A percentile compares a stretch with the other conserved stretches of the same genome.
phyloP scores from a whole-genome alignment of 2,113 vertebrate species.

The Chaenogobius annularis region DNA sequence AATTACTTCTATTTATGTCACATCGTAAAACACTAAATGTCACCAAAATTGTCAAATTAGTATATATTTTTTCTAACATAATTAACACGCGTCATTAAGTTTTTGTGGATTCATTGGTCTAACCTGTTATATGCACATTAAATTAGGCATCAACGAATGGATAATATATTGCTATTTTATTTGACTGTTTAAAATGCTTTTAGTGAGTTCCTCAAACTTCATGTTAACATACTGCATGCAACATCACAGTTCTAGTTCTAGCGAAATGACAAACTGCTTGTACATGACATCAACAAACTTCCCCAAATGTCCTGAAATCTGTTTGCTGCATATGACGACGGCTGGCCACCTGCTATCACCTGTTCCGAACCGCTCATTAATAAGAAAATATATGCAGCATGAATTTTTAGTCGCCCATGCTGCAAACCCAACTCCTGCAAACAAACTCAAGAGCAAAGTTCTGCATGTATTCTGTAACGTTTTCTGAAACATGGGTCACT shows the following conservation, averaged over 20 bases:
- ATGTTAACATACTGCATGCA: background rate
- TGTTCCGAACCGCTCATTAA: background rate
- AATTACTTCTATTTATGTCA: no score
- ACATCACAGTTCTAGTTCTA: background rate
- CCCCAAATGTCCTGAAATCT: background rate
- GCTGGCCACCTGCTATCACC: slow-evolving; percentile 1
- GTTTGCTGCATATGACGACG: background rate
- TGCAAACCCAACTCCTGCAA: background rate
- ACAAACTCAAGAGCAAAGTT: background rate
- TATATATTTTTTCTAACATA: no score
- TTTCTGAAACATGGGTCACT: no score
- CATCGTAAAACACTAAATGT: no score
- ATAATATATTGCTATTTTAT: background rate
- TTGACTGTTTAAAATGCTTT: background rate
- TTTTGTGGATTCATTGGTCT: background rate
- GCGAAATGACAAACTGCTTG: background rate
- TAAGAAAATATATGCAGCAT: background rate
- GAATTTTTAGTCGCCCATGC: background rate
- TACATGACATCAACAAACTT: background rate
- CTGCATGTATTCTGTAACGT: no score
- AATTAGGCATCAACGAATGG: background rate
- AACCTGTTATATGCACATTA: background rate
- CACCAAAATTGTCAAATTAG: no score
- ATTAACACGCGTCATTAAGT: no score
- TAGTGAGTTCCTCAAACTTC: background rate